Conservation (phyloP, 2,797 vertebrate genomes). For the Simalia tracyae region DNA sequence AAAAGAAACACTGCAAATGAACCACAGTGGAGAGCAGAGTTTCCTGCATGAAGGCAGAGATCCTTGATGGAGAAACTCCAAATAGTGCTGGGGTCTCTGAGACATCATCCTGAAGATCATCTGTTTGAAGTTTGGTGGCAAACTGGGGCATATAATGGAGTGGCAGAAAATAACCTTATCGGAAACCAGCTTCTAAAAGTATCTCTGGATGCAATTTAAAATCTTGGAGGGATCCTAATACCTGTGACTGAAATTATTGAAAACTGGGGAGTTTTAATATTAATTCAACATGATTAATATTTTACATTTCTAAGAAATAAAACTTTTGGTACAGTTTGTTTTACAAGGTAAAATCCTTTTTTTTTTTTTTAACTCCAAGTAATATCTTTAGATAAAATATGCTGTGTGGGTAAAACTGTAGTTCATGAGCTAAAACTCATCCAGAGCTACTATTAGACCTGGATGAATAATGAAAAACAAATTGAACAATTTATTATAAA, state of each 20-base stretch:
- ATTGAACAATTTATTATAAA: slow-evolving; percentile 67
- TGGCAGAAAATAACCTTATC: not conserved
- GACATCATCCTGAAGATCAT: not conserved
- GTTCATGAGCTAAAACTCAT: slow-evolving; percentile 27
- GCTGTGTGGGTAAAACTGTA: not conserved
- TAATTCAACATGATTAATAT: not conserved
- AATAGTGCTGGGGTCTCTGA: not conserved
- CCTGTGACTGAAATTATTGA: not conserved
- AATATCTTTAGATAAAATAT: not conserved
- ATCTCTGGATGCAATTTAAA: not conserved
- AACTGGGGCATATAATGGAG: not conserved
- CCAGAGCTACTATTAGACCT: slow-evolving; percentile 44
- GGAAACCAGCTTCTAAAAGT: not conserved
- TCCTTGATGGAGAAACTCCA: not conserved
- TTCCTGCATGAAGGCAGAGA: not conserved
- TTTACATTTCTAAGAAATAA: slow-evolving; percentile 2
- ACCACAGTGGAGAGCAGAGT: not conserved
- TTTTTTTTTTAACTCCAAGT: not conserved
- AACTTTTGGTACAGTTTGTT: not conserved
- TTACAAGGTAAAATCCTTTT: not conserved
- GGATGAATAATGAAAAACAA: slow-evolving; percentile 64
- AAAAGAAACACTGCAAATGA: not conserved
- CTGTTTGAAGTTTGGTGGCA: not conserved
- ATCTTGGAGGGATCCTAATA: not conserved
- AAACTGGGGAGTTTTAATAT: not conserved